phyloP scores from a whole-genome alignment of 2,113 vertebrate genomes.

The Anoura caudifer region DNA sequence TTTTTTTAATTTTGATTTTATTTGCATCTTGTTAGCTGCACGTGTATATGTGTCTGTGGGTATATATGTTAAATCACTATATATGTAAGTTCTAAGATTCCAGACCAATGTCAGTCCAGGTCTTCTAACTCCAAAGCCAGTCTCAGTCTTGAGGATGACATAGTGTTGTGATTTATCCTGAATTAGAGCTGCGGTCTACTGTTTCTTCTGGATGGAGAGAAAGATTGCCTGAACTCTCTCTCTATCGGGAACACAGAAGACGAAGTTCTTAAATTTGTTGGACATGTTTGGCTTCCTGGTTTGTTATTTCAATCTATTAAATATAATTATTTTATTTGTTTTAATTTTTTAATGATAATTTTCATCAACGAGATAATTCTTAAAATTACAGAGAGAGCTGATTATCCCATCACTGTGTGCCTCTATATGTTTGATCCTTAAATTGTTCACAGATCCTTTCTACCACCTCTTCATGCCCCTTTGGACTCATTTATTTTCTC shows the following conservation, averaged over 20 bases:
- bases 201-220: not conserved
- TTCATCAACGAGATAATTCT: not conserved
- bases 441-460: not conserved
- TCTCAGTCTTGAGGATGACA: not conserved
- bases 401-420: not conserved
- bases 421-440: not conserved
- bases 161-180: not conserved
- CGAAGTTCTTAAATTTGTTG: not conserved
- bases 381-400: not conserved
- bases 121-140: conserved; percentile 1
- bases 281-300: not conserved
- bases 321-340: not conserved
- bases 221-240: not conserved
- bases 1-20: not conserved
- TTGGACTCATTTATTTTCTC: not conserved
- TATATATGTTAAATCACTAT: not conserved
- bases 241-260: not conserved
- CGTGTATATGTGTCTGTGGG: too few species aligned
- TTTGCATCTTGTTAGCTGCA: not conserved
- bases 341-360: not conserved
- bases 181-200: not conserved
- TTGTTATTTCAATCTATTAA: not conserved
- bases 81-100: not conserved
- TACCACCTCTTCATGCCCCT: not conserved
- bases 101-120: not conserved